Base-by-base conservation (phyloP, 92 coral and sea anemone species). In the Zoanthus sansibaricus region DNA sequence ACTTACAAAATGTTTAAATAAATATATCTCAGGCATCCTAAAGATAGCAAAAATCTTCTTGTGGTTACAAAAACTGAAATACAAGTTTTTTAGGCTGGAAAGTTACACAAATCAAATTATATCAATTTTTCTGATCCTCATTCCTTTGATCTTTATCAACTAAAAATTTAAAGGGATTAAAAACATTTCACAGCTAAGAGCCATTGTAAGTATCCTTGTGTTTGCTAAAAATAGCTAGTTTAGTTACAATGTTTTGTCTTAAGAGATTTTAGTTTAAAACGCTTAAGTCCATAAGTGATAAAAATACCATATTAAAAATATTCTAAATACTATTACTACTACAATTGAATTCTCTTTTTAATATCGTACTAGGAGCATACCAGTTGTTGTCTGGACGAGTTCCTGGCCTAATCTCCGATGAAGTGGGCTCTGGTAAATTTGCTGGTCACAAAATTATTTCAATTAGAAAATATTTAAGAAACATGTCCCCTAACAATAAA, bases 371-470 rank as follows among this genome's bases (percentile, higher is more conserved):
- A 21, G 25, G 11, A 52, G 54, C 96, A 51, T 85, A 97, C 99
- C 99, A 97, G 78, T 71, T 78, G 55, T 97, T 97, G 86, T 97
- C 99, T 7, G 94, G 94, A 44, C 99, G 91, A 69, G 93, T 98
- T 47, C 99, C 99, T 51, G 98, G 97, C 82, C 92, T 90, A 55
- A 92, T 89, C 10, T 83, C 88, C 9, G 88, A 78, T 3, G 90
- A 70, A n/a, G 93, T 83, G 5, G 96, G 92, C 71, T 94, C 94
- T 10, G 93, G 92, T 25, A 92, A 77, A 21, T 94, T 94, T 87
- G 98, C 97, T 96, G 67, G 3, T 71, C 64, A 45, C 9, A 64
- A 13, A 56, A 37, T 75, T 58, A 75, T 17, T 11, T 51, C 10
- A 54, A 14, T 37, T 48, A 37, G 15, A 17, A 17, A 7, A 15